Conservation (phyloP, 1,140 invertebrate genomes). For the Lepidurus couesii region DNA sequence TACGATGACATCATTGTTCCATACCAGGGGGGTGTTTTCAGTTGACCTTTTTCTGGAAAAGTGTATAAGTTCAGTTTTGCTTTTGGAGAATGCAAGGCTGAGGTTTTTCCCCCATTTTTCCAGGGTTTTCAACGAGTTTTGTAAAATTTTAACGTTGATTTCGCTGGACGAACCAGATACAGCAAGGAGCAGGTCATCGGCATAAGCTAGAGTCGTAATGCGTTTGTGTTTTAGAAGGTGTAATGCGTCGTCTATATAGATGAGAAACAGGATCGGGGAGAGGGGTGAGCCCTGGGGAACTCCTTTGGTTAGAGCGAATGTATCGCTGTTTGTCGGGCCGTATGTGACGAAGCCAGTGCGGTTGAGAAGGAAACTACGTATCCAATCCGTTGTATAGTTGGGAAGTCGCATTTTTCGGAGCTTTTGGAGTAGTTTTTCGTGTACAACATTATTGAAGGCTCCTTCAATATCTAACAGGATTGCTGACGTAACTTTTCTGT, state of each 20-base stretch:
- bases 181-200: neutral
- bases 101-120: neutral
- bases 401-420: neutral
- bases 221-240: neutral
- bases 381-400: neutral
- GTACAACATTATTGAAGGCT: neutral
- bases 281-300: slow-evolving; percentile 16
- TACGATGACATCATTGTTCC: neutral
- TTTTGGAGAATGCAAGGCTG: neutral
- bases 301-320: neutral
- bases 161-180: neutral
- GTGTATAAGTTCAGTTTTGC: slow-evolving; percentile 12
- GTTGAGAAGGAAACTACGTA: neutral
- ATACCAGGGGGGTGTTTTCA: neutral
- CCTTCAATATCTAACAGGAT: slow-evolving; percentile 9
- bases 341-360: neutral
- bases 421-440: neutral
- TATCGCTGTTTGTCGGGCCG: neutral
- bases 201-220: neutral
- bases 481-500: slow-evolving; percentile 6
- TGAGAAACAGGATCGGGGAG: slow-evolving; percentile 13
- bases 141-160: neutral
- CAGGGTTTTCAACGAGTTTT: neutral
- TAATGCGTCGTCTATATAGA: neutral
- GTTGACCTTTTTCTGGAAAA: neutral